phyloP scores from a whole-genome alignment of 2,113 vertebrate species.

The Salvelinus fontinalis region DNA sequence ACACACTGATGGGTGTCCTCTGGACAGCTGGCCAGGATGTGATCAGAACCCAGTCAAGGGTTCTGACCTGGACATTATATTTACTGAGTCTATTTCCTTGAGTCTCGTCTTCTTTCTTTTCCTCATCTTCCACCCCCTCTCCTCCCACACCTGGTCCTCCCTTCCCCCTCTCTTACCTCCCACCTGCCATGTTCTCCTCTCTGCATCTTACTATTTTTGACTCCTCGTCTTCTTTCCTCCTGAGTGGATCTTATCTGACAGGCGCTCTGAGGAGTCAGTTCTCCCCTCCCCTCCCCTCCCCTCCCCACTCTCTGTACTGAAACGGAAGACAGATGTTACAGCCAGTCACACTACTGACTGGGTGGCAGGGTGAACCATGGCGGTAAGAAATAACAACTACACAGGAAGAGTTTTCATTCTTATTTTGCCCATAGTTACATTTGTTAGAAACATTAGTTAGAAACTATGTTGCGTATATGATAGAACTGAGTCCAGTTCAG shows the following conservation, averaged over 20 bases:
- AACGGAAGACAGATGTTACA: slow-evolving; percentile 58
- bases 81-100: not conserved
- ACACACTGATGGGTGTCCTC: not conserved
- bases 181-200: slow-evolving; percentile 8
- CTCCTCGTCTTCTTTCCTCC: slow-evolving; percentile 13
- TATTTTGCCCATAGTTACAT: not conserved
- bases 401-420: not conserved
- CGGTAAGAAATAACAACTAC: not conserved
- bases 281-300: too few relatives aligned
- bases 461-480: slow-evolving; percentile 22
- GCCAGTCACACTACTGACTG: slow-evolving; percentile 59
- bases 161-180: not conserved
- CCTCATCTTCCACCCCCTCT: not conserved
- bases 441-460: too few relatives aligned
- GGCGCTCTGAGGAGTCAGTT: slow-evolving; percentile 41
- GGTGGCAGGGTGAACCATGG: slow-evolving; percentile 45
- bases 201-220: slow-evolving; percentile 19
- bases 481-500: slow-evolving; percentile 24
- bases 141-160: not conserved
- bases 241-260: slow-evolving; percentile 40
- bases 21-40: slow-evolving; percentile 1
- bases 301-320: too few relatives aligned
- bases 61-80: not conserved
- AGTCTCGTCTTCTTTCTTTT: not conserved
- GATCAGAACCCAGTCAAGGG: not conserved